Percentiles rank a stretch among this genome's conserved stretches.
phyloP scores from a whole-genome alignment of 2,888 invertebrate species.

The Monopis laevigella region DNA sequence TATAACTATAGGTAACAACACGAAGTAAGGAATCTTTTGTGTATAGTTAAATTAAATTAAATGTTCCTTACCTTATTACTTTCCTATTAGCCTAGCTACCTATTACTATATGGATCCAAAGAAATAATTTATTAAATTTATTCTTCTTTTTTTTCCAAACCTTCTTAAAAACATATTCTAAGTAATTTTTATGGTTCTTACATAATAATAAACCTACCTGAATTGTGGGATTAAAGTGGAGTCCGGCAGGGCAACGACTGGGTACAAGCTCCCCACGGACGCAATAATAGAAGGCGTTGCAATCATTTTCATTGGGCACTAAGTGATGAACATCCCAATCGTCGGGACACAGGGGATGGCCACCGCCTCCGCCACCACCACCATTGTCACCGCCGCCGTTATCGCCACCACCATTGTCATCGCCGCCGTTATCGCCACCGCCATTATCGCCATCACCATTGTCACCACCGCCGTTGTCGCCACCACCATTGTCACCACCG shows the following conservation, averaged over 20 bases:
- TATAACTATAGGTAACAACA: too few relatives aligned
- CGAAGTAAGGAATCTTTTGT: too few relatives aligned
- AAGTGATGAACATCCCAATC: conserved; percentile 13
- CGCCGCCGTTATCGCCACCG: conserved; percentile 5
- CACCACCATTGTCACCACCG: conserved; percentile 9
- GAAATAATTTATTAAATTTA: too few relatives aligned
- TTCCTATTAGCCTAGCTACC: too few relatives aligned
- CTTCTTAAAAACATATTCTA: too few relatives aligned
- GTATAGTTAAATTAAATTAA: too few relatives aligned
- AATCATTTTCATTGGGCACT: conserved; percentile 16
- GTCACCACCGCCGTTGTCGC: conserved; percentile 10
- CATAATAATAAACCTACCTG: too few relatives aligned
- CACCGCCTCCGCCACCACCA: neutral
- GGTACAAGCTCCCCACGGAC: conserved; percentile 16
- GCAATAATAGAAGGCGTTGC: conserved; percentile 19
- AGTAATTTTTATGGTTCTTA: too few relatives aligned
- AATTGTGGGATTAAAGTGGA: conserved; percentile 17
- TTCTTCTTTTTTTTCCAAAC: too few relatives aligned
- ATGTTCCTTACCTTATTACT: too few relatives aligned
- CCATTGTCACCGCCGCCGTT: neutral
- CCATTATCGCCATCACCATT: conserved; percentile 9
- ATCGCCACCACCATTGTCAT: conserved; percentile 18
- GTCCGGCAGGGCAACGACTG: conserved; percentile 13
- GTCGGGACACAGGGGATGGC: conserved; percentile 5
- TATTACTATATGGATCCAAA: too few relatives aligned